Evolutionary conservation across 2,113 vertebrate genomes (phyloP), one percentile per base, ranked within the genome.

Genomic region (Spermophilus dauricus): DNA sequence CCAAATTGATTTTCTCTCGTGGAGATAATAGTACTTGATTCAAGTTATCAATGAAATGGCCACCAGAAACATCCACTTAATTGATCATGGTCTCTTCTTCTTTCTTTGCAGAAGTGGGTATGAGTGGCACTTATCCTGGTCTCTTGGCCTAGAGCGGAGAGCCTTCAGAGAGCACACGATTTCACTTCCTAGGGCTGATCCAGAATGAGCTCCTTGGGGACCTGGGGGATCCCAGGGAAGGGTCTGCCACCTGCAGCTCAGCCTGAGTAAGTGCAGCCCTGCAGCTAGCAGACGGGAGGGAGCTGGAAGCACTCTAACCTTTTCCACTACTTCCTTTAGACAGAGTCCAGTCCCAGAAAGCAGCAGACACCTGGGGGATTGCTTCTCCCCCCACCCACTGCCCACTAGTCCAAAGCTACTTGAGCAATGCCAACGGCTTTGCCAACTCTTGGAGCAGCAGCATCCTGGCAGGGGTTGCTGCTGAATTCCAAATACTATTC

Each of bases 161-260:
- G 30, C 48, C 61, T 75, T 73, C 30, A 32, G 87, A 28, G 28
- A 63, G 30, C 53, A 9, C 12, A 48, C 34, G 65, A 14, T 45
- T 30, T 91, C 28, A 24, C 16, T 51, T 20, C 67, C 26, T 1
- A 58, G 42, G 69, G 51, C 28, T 39, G 42, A 20, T 28, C 1
- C 1, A 63, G 32, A 45, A 24, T 1, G 26, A 96, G n/a, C 42
- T 51, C 9, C 53, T 51, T 16, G 1, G 20, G 69, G 72, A 32
- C 37, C 0, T 2, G 28, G 53, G 76, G 24, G 69, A 39, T 75
- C 48, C 1, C 48, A 80, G 97, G 63, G 45, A 51, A 51, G 18
- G 0, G 4, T 8, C 88, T 95, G 88, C 80, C 95, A 63, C 72
- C 93, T 94, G 88, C 84, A 95, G 96, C 45, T 81, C 51, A 82